These are phyloP conservation scores for Sebastes trivittatus DNA, from an alignment of 2,797 vertebrate genomes.

Conservation along the genomic window DNA sequence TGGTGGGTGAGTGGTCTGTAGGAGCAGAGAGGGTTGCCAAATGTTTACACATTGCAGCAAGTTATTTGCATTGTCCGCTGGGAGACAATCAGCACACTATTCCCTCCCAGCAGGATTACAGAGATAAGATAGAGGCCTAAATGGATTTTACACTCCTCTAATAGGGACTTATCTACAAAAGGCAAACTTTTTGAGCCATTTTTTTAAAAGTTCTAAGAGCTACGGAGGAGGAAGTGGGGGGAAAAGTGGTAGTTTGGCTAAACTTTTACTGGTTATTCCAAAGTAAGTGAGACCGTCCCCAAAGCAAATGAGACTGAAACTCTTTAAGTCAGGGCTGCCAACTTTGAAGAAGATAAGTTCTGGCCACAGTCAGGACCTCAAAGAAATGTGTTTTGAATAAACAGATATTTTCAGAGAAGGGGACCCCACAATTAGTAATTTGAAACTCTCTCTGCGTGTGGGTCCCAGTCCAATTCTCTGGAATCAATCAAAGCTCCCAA, in stretches of 20 bases:
- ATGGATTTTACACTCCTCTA: slow-evolving; percentile 70
- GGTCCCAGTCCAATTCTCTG: slow-evolving; percentile 84
- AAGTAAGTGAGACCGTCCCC: not conserved
- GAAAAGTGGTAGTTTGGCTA: not conserved
- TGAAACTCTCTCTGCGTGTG: slow-evolving; percentile 80
- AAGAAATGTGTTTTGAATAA: slow-evolving; percentile 81
- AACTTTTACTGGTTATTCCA: slow-evolving; percentile 29
- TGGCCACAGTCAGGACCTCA: slow-evolving; percentile 53
- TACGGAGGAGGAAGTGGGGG: not conserved
- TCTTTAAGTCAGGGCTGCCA: slow-evolving; percentile 13
- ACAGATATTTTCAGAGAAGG: slow-evolving; percentile 80
- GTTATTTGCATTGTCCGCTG: slow-evolving; percentile 79
- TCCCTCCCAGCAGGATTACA: slow-evolving; percentile 72
- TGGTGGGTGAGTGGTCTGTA: slow-evolving; percentile 40
- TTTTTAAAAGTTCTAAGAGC: not conserved
- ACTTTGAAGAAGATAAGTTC: slow-evolving; percentile 58
- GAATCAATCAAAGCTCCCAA: slow-evolving; percentile 87
- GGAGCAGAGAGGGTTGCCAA: slow-evolving; percentile 59
- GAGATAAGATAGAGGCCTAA: slow-evolving; percentile 75
- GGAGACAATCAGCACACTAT: slow-evolving; percentile 79
- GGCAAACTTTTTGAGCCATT: slow-evolving; percentile 48
- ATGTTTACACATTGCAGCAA: slow-evolving; percentile 79
- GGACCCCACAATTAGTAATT: slow-evolving; percentile 86
- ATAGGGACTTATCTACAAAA: slow-evolving; percentile 62
- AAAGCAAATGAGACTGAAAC: slow-evolving; percentile 17